Percentiles rank a stretch among this genome's conserved stretches.
These are phyloP conservation scores for Hirtodrosophila trivittata DNA, from an alignment of 2,888 invertebrate genomes.

Conservation along the genomic window DNA sequence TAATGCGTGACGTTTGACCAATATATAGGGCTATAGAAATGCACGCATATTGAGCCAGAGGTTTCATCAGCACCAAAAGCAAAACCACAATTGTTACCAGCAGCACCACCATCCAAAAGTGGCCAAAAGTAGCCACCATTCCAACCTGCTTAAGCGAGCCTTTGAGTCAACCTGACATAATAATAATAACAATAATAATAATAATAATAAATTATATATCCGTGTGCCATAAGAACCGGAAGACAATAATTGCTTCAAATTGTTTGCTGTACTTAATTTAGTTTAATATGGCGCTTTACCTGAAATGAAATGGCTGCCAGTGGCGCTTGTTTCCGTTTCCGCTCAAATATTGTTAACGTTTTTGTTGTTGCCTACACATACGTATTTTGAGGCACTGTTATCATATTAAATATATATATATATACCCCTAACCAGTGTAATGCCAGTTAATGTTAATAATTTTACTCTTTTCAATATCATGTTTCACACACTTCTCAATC, in stretches of 20 bases:
- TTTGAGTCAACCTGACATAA: neutral
- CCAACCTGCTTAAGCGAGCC: slow-evolving; percentile 6
- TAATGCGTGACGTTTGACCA: neutral
- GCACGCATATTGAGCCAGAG: too few species aligned
- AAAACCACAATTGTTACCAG: neutral
- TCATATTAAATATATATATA: neutral
- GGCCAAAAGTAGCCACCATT: slow-evolving; percentile 11
- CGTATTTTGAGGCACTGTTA: slow-evolving; percentile 9
- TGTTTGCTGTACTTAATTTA: slow-evolving; percentile 21
- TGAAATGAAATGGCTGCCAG: slow-evolving; percentile 34
- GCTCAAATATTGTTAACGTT: slow-evolving; percentile 12
- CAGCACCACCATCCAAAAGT: neutral
- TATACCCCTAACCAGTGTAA: slow-evolving; percentile 20
- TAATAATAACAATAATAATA: too few species aligned
- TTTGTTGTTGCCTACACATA: slow-evolving; percentile 13
- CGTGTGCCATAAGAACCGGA: slow-evolving; percentile 28
- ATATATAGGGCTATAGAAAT: neutral
- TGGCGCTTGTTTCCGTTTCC: slow-evolving; percentile 59
- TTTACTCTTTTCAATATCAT: slow-evolving; percentile 9
- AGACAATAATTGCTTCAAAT: slow-evolving; percentile 27
- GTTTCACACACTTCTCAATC: neutral
- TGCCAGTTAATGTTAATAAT: slow-evolving; percentile 19
- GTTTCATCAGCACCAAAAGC: neutral
- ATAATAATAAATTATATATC: too few species aligned
- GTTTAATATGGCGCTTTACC: slow-evolving; percentile 34